Evolutionary conservation across 1,140 invertebrate genomes (phyloP), one percentile per base, ranked within the genome.

Genomic region (Rhagoletis zephyria): DNA sequence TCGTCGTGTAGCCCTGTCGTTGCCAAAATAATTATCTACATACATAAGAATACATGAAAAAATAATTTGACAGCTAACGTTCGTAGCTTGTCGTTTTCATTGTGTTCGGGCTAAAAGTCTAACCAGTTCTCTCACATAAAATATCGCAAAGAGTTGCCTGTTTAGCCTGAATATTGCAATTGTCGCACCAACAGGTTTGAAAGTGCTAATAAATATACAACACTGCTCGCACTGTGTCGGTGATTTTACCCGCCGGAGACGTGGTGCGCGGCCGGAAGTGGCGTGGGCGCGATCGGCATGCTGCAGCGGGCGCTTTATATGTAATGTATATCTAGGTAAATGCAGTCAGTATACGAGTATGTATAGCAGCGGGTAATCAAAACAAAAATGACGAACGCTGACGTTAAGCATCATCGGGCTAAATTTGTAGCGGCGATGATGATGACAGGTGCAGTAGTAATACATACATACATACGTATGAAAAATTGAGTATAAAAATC

Each of bases 101-200:
- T 30, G 30, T 30, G 30, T 30, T 30, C 30, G 30, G 30, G 30
- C 30, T 30, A 30, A 30, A 30, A 30, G 30, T 30, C 30, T 30
- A 30, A 30, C 30, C 30, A 30, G 30, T 30, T 30, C 30, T 30
- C 30, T 30, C 30, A 30, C 30, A 30, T 30, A 30, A 30, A 30
- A 30, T 0, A 30, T 67, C 9, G 51, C 30, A 19, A 77, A 7
- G n/a, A 16, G 42, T 5, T 74, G 70, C 45, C 48, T 51, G 42
- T 7, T 74, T 48, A 6, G 70, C 14, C 70, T 51, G 70, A 1
- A 51, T 74, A 51, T 81, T 81, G 74, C 74, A 81, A 56, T 56
- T 81, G 74, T 1, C 74, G 6, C 16, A 6, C n/a, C n/a, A 51
- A 56, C 5, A 81, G 74, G 7, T 81, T 59, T 56, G 42, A 81